Conservation (phyloP, 2,113 vertebrate genomes). For the Hippocampus barbouri region DNA sequence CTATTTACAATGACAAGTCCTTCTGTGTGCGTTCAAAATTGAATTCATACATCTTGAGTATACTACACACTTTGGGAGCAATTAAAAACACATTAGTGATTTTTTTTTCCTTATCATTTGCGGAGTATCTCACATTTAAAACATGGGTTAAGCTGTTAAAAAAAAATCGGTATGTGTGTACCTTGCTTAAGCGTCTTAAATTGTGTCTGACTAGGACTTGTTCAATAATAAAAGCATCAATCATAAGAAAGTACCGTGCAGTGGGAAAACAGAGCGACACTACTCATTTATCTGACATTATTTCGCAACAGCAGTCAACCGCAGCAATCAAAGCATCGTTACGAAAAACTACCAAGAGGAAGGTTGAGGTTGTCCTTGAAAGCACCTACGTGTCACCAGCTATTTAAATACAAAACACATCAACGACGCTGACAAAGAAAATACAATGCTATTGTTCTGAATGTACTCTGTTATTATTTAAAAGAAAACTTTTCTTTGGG, state of each 20-base stretch:
- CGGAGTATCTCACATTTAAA: no score
- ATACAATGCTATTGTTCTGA: slow-evolving; percentile 70
- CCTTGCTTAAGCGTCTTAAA: not conserved
- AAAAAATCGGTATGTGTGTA: not conserved
- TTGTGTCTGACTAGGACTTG: not conserved
- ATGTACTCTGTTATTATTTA: slow-evolving; percentile 76
- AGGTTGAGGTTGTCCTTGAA: slow-evolving; percentile 28
- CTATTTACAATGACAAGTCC: no score
- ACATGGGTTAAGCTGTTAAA: not conserved
- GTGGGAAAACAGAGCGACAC: not conserved
- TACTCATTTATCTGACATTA: not conserved
- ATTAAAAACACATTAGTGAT: no score
- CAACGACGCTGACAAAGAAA: slow-evolving; percentile 60
- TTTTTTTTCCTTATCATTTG: not conserved
- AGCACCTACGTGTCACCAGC: slow-evolving; percentile 48
- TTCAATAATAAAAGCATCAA: not conserved
- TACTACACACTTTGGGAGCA: no score
- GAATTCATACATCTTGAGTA: no score
- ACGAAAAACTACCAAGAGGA: slow-evolving; percentile 14
- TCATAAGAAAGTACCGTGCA: not conserved
- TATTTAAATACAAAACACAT: slow-evolving; percentile 62
- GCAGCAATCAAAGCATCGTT: slow-evolving; percentile 40
- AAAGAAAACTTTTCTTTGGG: slow-evolving; percentile 70
- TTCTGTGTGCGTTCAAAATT: no score
- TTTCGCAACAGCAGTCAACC: slow-evolving; percentile 6